These are phyloP conservation scores for Neocrepidodera transversa DNA, from an alignment of 2,888 invertebrate genomes.

Conservation along the genomic window DNA sequence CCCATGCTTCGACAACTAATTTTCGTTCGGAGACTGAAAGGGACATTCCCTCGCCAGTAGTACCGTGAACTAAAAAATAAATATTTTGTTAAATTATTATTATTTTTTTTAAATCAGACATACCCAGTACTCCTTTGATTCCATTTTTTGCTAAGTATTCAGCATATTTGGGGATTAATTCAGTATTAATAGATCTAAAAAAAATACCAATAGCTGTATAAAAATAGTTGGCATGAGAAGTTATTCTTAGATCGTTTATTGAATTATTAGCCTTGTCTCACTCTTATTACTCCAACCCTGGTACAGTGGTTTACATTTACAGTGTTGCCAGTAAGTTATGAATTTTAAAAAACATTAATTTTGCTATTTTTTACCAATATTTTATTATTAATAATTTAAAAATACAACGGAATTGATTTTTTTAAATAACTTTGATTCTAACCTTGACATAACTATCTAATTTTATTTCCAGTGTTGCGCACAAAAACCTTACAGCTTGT, in stretches of 20 bases:
- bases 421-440: too few species aligned
- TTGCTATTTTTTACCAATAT: background rate
- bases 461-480: too few species aligned
- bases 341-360: background rate
- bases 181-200: constrained; percentile 49
- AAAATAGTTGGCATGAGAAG: background rate
- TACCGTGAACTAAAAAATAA: constrained; percentile 78
- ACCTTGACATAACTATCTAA: too few species aligned
- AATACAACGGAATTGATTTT: too few species aligned
- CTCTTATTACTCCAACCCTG: too few species aligned
- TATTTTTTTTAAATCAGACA: too few species aligned
- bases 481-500: too few species aligned
- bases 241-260: background rate
- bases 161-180: constrained; percentile 67
- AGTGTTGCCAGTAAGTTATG: background rate
- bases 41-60: constrained; percentile 78
- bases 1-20: constrained; percentile 70
- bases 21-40: constrained; percentile 74
- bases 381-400: too few species aligned
- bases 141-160: constrained; percentile 67
- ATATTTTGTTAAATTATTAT: background rate
- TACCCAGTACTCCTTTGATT: constrained; percentile 75
- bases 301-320: too few species aligned
- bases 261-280: too few species aligned
- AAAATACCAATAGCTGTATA: constrained; percentile 6